A percentile compares a stretch with the other conserved stretches of the same genome.
Evolutionary conservation across 2,113 vertebrate species (phyloP).

Genomic region (Nesospiza acunhae): DNA sequence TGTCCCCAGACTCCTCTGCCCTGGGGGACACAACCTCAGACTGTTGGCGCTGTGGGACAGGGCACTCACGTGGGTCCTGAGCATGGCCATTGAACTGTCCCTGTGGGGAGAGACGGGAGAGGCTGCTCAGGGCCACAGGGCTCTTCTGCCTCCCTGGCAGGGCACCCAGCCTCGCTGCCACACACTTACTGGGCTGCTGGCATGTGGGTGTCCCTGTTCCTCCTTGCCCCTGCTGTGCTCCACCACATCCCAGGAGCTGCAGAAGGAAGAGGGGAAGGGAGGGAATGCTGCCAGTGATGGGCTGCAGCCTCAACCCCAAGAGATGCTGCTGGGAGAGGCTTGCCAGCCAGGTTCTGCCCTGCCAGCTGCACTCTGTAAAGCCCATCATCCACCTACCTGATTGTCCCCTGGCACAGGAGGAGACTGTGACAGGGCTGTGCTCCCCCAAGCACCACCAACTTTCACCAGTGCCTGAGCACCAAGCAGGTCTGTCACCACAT

Average conservation of each 20-base stretch:
- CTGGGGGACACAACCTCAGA: accelerated
- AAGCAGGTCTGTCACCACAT: not conserved
- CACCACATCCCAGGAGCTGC: not conserved
- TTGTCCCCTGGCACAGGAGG: not conserved
- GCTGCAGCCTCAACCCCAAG: accelerated
- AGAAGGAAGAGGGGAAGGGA: not conserved
- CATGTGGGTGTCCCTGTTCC: not conserved
- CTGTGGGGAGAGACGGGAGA: not conserved
- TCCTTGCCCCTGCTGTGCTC: not conserved
- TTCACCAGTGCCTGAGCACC: accelerated
- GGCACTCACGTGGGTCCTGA: constrained; percentile 48
- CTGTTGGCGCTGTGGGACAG: not conserved
- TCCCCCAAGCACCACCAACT: not conserved
- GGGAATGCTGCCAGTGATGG: accelerated
- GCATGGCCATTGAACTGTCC: constrained; percentile 43
- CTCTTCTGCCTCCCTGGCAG: accelerated
- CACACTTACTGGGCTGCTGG: constrained; percentile 5
- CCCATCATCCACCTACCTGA: not conserved
- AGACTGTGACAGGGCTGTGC: accelerated
- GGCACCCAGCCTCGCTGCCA: accelerated
- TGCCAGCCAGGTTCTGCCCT: not conserved
- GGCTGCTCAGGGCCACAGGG: not conserved
- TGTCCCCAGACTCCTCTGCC: not conserved
- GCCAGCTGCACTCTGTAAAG: accelerated
- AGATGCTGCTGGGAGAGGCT: accelerated